Evolutionary conservation across 2,113 vertebrate species (phyloP).

Genomic region (Electrona antarctica): DNA sequence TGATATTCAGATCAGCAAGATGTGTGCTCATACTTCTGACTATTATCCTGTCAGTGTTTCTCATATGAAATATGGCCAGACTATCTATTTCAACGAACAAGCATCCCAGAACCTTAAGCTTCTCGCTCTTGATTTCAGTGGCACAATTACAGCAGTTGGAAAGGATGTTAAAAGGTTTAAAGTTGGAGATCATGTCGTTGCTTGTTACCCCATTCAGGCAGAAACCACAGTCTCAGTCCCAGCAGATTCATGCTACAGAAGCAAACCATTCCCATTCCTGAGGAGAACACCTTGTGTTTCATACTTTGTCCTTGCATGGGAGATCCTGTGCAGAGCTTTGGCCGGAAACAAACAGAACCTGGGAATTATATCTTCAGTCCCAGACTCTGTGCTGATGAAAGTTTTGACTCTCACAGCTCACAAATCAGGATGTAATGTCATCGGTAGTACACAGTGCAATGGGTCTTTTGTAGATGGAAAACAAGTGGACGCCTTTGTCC

Average conservation of each 20-base stretch:
- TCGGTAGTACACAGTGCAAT: constrained; percentile 56
- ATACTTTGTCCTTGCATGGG: constrained; percentile 83
- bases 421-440: constrained; percentile 79
- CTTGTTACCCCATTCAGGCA: constrained; percentile 82
- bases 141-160: constrained; percentile 81
- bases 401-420: constrained; percentile 74
- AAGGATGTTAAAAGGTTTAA: constrained; percentile 80
- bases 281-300: constrained; percentile 82
- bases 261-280: constrained; percentile 76
- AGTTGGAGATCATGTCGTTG: constrained; percentile 83
- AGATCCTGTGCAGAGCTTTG: constrained; percentile 77
- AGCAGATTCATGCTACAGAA: constrained; percentile 78
- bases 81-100: constrained; percentile 84
- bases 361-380: constrained; percentile 76
- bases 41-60: constrained; percentile 85
- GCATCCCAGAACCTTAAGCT: constrained; percentile 77
- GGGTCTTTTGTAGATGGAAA: constrained; percentile 45
- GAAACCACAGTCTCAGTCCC: constrained; percentile 78
- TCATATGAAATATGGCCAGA: constrained; percentile 77
- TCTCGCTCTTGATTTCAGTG: constrained; percentile 84
- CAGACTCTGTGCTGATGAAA: constrained; percentile 77
- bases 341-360: constrained; percentile 71
- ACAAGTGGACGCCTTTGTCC: constrained; percentile 72
- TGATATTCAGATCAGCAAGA: constrained; percentile 77
- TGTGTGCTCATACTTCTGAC: constrained; percentile 86